Base-by-base conservation (phyloP, 1,140 invertebrate genomes). In the Atta texana region DNA sequence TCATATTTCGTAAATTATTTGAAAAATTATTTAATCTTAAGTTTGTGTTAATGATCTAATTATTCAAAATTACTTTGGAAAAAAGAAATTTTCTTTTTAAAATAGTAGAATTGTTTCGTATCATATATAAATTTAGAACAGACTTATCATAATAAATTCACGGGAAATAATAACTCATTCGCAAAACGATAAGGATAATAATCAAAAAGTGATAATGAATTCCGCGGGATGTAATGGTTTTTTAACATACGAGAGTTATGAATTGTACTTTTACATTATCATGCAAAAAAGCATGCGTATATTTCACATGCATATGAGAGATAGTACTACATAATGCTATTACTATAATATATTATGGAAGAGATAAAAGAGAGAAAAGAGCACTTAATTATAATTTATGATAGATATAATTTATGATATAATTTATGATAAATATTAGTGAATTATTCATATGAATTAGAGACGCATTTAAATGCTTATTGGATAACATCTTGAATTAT, bases 211-310 rank as follows among this genome's bases (percentile, higher is more conserved):
- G 10, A 31, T 21, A 68, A 64, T 44, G 18, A 81, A 24, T 71
- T 57, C 5, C 34, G 34, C 31, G 34, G 53, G 21, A 82, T 53
- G 5, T 55, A n/a, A 34, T 21, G 21, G 49, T 57, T 69, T 57
- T 18, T n/a, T 64, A 39, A 53, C 14, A 18, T 24, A 55, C 16
- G 34, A 31, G 10, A 39, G 51, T 59, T 74, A 74, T 82, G 57
- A 74, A 82, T 82, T 49, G 21, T 24, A 57, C 21, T 81, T 81
- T 72, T 82, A 74, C 18, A 21, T 82, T 71, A 72, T 39, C 24
- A 64, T 53, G 61, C 31, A n/a, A 57, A 59, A 59, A 71, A 31
- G 34, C 34, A 39, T 28, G 55, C 6, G 2, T 44, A 59, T 72
- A 59, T 74, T 72, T 72, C 34, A 72, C 21, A 28, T 21, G 53